phyloP scores from a whole-genome alignment of 2,113 vertebrate species.

The Percina caprodes region DNA sequence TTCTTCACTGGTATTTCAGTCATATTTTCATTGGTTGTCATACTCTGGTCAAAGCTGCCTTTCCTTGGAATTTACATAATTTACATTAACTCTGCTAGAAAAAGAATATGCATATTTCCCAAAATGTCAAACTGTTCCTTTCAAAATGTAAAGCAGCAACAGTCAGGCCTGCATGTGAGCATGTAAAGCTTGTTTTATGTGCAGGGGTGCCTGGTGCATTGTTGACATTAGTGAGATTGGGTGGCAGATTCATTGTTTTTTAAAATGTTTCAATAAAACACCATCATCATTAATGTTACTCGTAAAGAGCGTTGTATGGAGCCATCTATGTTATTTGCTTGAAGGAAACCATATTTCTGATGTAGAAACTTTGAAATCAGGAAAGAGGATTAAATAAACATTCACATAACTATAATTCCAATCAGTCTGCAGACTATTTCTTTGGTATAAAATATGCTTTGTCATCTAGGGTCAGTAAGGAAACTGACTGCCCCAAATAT shows the following conservation, averaged over 20 bases:
- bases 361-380: no score
- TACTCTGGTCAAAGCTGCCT: background rate
- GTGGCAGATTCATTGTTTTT: background rate
- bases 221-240: background rate
- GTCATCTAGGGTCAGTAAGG: no score
- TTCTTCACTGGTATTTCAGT: background rate
- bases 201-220: background rate
- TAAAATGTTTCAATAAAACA: no score
- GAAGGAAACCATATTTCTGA: no score
- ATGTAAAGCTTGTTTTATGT: background rate
- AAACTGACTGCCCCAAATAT: background rate
- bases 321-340: no score
- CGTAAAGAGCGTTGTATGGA: no score
- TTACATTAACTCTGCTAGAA: no score
- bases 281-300: no score
- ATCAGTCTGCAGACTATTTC: background rate
- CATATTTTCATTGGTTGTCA: background rate
- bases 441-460: background rate
- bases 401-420: background rate
- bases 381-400: background rate
- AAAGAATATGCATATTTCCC: no score
- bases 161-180: no score
- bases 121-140: background rate
- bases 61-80: background rate
- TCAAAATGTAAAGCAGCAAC: no score